Evolutionary conservation across 2,797 vertebrate genomes (phyloP).

Genomic region (Lycodopsis pacificus): DNA sequence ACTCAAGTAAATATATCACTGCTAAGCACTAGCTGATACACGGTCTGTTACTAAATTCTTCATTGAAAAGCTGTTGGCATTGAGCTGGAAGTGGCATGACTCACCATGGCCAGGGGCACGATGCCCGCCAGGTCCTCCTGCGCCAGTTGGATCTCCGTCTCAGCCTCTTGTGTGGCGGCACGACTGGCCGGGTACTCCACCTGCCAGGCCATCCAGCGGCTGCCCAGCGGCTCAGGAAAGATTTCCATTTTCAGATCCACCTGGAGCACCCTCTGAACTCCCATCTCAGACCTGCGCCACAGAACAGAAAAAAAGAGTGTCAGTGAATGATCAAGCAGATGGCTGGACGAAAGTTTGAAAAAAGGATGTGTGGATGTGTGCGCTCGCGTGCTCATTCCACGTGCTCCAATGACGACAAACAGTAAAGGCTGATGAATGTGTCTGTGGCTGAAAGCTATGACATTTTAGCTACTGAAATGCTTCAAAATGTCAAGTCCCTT

Average conservation of each 20-base stretch:
- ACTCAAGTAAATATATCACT: too few species aligned
- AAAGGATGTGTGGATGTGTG: constrained; percentile 5
- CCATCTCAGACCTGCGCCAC: constrained; percentile 84
- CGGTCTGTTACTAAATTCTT: constrained; percentile 1
- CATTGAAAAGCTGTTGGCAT: constrained; percentile 7
- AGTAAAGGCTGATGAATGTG: constrained; percentile 46
- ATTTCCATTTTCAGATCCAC: constrained; percentile 93
- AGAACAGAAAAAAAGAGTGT: constrained; percentile 24
- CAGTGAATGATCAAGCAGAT: constrained; percentile 49
- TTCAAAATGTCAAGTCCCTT: constrained; percentile 67
- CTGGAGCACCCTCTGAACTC: constrained; percentile 90
- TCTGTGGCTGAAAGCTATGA: constrained; percentile 60
- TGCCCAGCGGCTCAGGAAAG: constrained; percentile 89
- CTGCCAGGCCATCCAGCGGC: constrained; percentile 94
- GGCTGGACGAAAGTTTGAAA: constrained; percentile 14
- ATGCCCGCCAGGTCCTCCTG: constrained; percentile 93
- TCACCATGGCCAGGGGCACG: constrained; percentile 95
- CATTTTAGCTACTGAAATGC: constrained; percentile 60
- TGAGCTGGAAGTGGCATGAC: constrained; percentile 61
- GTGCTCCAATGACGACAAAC: constrained; percentile 57
- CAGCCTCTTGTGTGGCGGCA: constrained; percentile 81
- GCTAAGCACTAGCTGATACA: not conserved
- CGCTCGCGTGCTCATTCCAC: constrained; percentile 23
- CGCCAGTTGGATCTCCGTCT: constrained; percentile 92
- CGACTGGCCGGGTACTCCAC: constrained; percentile 92